Evolutionary conservation across 1,140 invertebrate species (phyloP), one percentile per base, ranked within the genome.

Genomic region (Aradophagus sp.): DNA sequence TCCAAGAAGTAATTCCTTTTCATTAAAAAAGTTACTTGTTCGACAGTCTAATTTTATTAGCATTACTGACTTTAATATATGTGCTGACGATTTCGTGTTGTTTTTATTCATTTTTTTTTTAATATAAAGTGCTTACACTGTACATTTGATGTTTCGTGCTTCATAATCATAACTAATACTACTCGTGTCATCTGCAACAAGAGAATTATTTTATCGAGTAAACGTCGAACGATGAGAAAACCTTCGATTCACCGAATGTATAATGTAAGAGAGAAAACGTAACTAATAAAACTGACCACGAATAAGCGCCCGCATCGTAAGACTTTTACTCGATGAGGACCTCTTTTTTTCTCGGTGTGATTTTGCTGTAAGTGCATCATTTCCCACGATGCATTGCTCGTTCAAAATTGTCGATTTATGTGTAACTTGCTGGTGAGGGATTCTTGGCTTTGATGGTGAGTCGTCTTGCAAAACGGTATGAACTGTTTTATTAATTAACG

Each of bases 391-490:
- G 71, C 70, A 65, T 73, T 68, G 59, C 62, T 73, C 70, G 63
- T 68, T 59, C 52, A 73, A 68, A 73, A 73, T 72, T 72, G 62
- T 72, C 69, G 62, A 67, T 72, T 72, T 72, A 66, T 72, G 56
- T 72, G 61, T 71, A 71, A 71, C 59, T 71, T 72, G 61, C 69
- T 66, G 69, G 50, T 67, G 63, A 67, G 70, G 62, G 56, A 73
- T 73, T 63, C 70, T 67, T 73, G 70, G 70, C 70, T 73, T 73
- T 73, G 62, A 67, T 73, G 70, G 70, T 67, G 70, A 73, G 69
- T 72, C 69, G 69, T 67, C 56, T 73, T 67, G 56, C 59, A 65
- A 42, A 71, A 71, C 68, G 59, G 68, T 65, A 65, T 70, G 58
- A 62, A 62, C 32, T 69, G 34, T 61, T 44, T 63, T 70, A 70